Percentiles rank a stretch among this genome's conserved stretches.
phyloP scores from a whole-genome alignment of 2,888 invertebrate genomes.

The Bombyx huttoni region DNA sequence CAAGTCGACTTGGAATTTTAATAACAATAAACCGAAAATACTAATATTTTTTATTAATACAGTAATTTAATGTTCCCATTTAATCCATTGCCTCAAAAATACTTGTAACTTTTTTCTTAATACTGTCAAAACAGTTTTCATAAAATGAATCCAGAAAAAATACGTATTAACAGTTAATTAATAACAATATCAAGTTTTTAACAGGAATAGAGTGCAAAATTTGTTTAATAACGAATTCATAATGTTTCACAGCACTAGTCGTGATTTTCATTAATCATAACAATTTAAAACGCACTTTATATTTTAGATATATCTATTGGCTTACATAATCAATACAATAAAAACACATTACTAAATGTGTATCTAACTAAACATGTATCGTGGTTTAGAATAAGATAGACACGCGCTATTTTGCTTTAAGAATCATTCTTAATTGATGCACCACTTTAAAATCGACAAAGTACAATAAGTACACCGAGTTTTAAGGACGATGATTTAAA shows the following conservation, averaged over 20 bases:
- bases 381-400: background rate
- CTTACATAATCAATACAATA: background rate
- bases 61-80: background rate
- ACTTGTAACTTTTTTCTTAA: background rate
- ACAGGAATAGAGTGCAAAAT: background rate
- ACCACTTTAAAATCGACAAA: background rate
- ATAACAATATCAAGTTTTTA: background rate
- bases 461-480: background rate
- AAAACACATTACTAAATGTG: background rate
- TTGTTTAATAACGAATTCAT: background rate
- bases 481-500: background rate
- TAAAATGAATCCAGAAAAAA: background rate
- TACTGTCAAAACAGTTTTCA: background rate
- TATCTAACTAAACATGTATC: background rate
- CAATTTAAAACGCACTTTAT: background rate
- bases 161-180: background rate
- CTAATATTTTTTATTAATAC: background rate
- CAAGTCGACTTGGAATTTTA: background rate
- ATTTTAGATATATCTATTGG: background rate
- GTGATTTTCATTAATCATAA: background rate
- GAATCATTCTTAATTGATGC: background rate
- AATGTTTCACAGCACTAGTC: background rate
- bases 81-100: background rate
- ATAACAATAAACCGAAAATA: background rate
- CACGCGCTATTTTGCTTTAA: background rate